phyloP scores from a whole-genome alignment of 2,888 invertebrate species.

The Oligia latruncula region DNA sequence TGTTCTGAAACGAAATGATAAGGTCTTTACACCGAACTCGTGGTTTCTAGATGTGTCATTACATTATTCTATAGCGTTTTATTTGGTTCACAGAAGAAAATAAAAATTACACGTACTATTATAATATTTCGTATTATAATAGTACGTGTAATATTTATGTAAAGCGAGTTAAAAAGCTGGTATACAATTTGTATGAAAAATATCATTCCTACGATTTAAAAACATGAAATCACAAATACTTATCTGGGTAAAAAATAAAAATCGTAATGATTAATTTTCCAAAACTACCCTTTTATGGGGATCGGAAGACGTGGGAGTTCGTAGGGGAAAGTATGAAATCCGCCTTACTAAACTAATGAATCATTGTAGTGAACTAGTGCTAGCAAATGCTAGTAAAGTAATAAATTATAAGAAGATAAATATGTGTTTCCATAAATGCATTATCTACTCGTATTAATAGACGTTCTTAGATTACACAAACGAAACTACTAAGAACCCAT shows the following conservation, averaged over 20 bases:
- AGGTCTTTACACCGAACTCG: conserved; percentile 15
- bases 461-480: no score
- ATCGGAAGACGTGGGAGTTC: neutral
- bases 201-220: neutral
- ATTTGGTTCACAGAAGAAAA: neutral
- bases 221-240: no score
- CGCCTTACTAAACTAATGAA: neutral
- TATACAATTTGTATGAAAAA: neutral
- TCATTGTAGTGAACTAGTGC: neutral
- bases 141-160: neutral
- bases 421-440: neutral
- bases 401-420: neutral
- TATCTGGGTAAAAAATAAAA: neutral
- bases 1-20: conserved; percentile 29
- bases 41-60: conserved; percentile 16
- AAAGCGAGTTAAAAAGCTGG: neutral
- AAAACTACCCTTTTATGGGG: neutral
- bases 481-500: neutral
- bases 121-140: no score
- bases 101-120: neutral
- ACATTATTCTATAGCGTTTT: neutral
- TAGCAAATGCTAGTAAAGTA: neutral
- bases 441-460: no score
- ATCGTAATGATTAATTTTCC: neutral
- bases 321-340: neutral